Conservation (phyloP, 2,113 vertebrate genomes). For the Tricholaema leucomelas region DNA sequence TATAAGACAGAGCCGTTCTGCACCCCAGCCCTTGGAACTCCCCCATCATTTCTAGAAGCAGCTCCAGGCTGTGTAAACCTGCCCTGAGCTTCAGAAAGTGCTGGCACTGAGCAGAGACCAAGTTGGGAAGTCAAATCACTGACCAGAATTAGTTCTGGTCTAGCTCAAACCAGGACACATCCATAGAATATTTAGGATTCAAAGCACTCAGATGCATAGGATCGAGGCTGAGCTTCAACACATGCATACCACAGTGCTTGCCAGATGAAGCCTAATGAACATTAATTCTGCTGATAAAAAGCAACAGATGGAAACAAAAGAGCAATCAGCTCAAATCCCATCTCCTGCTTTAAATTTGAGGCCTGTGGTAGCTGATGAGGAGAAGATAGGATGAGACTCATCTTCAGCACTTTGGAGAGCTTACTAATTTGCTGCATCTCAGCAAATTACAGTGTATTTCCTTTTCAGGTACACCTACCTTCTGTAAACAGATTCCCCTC, state of each 20-base stretch:
- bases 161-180: neutral
- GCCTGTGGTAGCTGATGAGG: neutral
- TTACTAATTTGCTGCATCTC: neutral
- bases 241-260: neutral
- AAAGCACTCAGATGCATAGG: neutral
- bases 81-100: too few species aligned
- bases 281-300: constrained; percentile 24
- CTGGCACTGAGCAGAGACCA: too few species aligned
- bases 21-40: too few species aligned
- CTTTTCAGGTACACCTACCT: neutral
- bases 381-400: neutral
- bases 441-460: neutral
- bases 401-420: neutral
- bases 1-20: too few species aligned
- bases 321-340: neutral
- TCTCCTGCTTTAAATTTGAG: neutral
- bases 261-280: neutral
- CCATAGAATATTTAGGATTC: neutral
- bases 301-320: neutral
- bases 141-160: too few species aligned
- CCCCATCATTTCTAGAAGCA: too few species aligned
- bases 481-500: neutral
- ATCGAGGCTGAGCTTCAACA: neutral
- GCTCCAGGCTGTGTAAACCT: too few species aligned
- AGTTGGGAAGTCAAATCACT: too few species aligned